Base-by-base conservation (phyloP, 2,797 vertebrate genomes). In the Peromyscus attwateri region DNA sequence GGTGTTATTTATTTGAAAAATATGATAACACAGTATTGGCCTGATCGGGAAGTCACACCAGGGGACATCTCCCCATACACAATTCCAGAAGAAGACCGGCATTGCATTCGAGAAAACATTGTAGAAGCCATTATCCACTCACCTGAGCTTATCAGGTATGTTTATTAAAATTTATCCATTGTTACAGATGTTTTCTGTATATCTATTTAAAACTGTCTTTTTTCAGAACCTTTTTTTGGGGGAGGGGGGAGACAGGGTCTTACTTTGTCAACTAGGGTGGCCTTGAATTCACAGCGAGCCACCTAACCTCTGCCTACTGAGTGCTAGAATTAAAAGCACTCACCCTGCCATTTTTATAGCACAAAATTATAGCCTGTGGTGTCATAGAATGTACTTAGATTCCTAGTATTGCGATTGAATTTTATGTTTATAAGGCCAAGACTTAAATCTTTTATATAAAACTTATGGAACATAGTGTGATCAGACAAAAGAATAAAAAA, bases 1-100 rank as follows among this genome's bases (percentile, higher is more conserved):
- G 99, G 99, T 98, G 99, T 99, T 98, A 99, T 99, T 98, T 99
- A 99, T 99, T 99, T 99, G 98, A 99, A 99, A 98, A 99, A 99
- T 98, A 99, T 99, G 99, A 99, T 99, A 98, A 99, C 99, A 89
- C 99, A 99, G 97, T 99, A 99, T 98, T 99, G 99, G 99, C 99
- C 99, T 43, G 99, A 99, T 98, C 99, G 99, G 71, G 99, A 99
- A 79, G 98, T 99, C 93, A 98, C 98, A 81, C 99, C 99, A 89
- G 99, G 99, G 91, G 99, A 99, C 98, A 98, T 99, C 3, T 99
- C 99, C 57, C 98, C 99, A 97, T 99, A 99, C 94, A 99, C 99
- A 98, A 99, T 99, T 98, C 99, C 99, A 0, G 99, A 99, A 66
- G 99, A 99, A 98, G 99, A 99, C 93, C 99, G 99, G 84, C 99